Conservation (phyloP, 2,888 invertebrate genomes). For the Heliconius erato region DNA sequence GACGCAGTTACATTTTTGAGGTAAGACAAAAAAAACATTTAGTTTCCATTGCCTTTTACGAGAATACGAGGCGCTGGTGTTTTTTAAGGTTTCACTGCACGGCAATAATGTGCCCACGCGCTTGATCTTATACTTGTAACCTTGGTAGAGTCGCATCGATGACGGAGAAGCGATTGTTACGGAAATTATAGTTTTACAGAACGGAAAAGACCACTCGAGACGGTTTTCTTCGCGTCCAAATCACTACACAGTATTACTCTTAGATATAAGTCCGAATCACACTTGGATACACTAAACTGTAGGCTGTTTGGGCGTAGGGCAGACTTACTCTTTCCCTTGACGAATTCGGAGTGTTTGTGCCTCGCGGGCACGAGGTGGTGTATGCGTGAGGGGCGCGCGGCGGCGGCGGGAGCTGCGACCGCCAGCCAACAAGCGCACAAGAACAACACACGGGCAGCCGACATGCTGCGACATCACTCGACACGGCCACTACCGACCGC, state of each 20-base stretch:
- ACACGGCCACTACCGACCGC: conserved; percentile 74
- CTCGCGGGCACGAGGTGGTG: conserved; percentile 70
- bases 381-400: conserved; percentile 65
- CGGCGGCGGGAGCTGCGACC: conserved; percentile 59
- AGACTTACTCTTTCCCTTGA: conserved; percentile 92
- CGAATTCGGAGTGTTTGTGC: conserved; percentile 88
- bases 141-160: conserved; percentile 17
- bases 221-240: neutral
- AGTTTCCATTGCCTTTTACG: conserved; percentile 19
- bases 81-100: conserved; percentile 49
- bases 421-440: conserved; percentile 76
- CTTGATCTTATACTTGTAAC: conserved; percentile 24
- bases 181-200: neutral
- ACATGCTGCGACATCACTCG: conserved; percentile 84
- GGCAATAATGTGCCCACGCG: conserved; percentile 56
- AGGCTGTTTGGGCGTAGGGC: neutral
- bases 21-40: neutral
- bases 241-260: neutral
- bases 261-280: neutral
- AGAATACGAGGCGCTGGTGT: neutral
- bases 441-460: conserved; percentile 75
- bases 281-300: neutral
- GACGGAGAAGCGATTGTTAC: neutral
- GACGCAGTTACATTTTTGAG: conserved; percentile 2
- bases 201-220: conserved; percentile 23